Evolutionary conservation across 2,888 invertebrate species (phyloP).

Genomic region (Chironomus tentans): DNA sequence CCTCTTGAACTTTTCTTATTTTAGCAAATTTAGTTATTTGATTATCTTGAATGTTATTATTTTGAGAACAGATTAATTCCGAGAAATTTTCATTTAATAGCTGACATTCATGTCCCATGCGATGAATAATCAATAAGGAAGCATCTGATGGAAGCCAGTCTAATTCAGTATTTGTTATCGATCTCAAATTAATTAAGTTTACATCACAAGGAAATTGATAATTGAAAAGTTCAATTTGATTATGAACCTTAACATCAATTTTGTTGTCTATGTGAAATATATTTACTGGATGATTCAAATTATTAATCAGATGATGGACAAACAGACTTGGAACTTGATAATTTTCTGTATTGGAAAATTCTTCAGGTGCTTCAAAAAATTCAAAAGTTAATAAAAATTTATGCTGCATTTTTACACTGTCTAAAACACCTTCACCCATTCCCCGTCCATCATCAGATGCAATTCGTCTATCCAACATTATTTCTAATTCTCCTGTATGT

Average conservation of each 20-base stretch:
- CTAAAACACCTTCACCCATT: constrained; percentile 89
- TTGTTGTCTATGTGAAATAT: constrained; percentile 60
- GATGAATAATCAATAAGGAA: constrained; percentile 67
- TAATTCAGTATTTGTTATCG: constrained; percentile 65
- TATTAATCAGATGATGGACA: constrained; percentile 64
- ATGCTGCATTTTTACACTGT: constrained; percentile 73
- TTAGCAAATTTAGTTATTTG: constrained; percentile 24
- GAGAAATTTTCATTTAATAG: constrained; percentile 37
- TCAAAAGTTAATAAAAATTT: constrained; percentile 83
- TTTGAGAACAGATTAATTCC: constrained; percentile 30
- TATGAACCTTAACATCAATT: constrained; percentile 49
- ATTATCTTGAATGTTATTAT: background rate
- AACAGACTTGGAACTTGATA: constrained; percentile 56
- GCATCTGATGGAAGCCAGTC: constrained; percentile 69
- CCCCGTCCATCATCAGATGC: constrained; percentile 82
- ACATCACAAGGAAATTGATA: constrained; percentile 63
- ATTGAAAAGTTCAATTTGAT: constrained; percentile 45
- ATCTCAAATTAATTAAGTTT: constrained; percentile 70
- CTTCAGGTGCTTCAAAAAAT: constrained; percentile 37
- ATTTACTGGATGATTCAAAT: constrained; percentile 70
- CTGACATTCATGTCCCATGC: constrained; percentile 66
- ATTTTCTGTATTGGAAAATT: constrained; percentile 31
- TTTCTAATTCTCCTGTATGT: constrained; percentile 81
- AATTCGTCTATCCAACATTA: constrained; percentile 89
- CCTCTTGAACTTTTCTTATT: constrained; percentile 43